Conservation (phyloP, 2,113 vertebrate species). For the Hucho hucho region DNA sequence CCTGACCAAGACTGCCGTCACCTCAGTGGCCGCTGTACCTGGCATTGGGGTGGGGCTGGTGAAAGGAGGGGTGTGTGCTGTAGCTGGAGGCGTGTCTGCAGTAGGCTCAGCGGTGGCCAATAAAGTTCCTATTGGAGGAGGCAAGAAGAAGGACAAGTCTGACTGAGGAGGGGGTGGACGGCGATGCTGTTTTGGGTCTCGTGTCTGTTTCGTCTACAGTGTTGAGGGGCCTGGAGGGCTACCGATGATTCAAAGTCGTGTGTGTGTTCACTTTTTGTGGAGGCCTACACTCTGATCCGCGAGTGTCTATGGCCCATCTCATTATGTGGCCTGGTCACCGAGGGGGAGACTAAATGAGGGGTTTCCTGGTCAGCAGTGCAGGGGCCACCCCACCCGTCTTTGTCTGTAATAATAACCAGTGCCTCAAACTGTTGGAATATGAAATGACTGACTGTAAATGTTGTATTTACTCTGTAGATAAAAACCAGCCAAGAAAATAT, state of each 20-base stretch:
- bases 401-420: constrained; percentile 17
- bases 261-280: neutral
- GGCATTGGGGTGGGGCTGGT: constrained; percentile 89
- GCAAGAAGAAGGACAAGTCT: constrained; percentile 96
- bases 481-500: no score
- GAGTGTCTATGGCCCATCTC: neutral
- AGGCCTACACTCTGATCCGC: neutral
- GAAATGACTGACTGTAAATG: constrained; percentile 17
- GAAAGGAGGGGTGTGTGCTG: constrained; percentile 87
- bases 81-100: constrained; percentile 87
- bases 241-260: neutral
- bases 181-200: neutral
- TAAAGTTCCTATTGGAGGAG: constrained; percentile 88
- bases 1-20: constrained; percentile 91
- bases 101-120: constrained; percentile 89
- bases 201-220: neutral
- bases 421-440: constrained; percentile 6
- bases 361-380: constrained; percentile 12
- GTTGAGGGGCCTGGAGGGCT: neutral
- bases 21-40: constrained; percentile 87
- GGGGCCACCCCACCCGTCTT: constrained; percentile 3
- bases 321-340: neutral
- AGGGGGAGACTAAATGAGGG: neutral
- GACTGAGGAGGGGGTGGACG: constrained; percentile 72
- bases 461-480: constrained; percentile 17